A percentile compares a stretch with the other conserved stretches of the same genome.
phyloP scores from a whole-genome alignment of 2,113 vertebrate species.

The Salvator merianae region DNA sequence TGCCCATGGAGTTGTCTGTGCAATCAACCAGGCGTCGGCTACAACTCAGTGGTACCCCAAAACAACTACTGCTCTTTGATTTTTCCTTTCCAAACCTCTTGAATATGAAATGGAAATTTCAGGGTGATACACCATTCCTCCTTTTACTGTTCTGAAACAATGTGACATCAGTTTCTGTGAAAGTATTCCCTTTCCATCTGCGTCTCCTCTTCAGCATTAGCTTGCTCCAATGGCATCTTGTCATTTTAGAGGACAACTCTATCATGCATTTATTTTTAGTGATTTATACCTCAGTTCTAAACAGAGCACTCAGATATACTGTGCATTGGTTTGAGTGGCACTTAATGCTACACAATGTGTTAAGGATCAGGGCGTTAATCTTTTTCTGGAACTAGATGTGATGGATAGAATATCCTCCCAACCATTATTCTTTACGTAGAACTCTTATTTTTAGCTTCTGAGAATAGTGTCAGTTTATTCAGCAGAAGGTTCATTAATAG shows the following conservation, averaged over 20 bases:
- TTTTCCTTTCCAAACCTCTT: background rate
- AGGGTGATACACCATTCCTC: background rate
- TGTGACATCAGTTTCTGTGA: background rate
- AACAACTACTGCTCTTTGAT: too few species aligned
- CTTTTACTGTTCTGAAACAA: background rate
- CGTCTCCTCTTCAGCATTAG: background rate
- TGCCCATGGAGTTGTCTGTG: too few species aligned
- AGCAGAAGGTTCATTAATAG: conserved; percentile 38
- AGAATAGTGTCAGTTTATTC: conserved; percentile 53
- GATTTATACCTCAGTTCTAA: background rate
- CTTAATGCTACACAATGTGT: background rate
- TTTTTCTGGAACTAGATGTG: background rate
- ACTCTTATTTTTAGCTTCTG: conserved; percentile 47
- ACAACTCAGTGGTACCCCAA: too few species aligned
- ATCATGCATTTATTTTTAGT: conserved; percentile 27
- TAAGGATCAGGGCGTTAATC: conserved; percentile 5
- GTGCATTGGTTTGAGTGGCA: conserved; percentile 2
- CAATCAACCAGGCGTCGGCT: too few species aligned
- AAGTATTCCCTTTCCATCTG: conserved; percentile 1
- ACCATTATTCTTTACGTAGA: conserved; percentile 33
- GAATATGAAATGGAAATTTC: background rate
- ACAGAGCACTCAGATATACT: background rate
- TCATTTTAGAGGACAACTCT: background rate
- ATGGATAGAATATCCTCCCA: conserved; percentile 15
- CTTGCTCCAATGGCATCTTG: background rate